Percentiles rank a stretch among this genome's conserved stretches.
phyloP scores from a whole-genome alignment of 2,888 invertebrate genomes.

The Meiosimyza platycephala region DNA sequence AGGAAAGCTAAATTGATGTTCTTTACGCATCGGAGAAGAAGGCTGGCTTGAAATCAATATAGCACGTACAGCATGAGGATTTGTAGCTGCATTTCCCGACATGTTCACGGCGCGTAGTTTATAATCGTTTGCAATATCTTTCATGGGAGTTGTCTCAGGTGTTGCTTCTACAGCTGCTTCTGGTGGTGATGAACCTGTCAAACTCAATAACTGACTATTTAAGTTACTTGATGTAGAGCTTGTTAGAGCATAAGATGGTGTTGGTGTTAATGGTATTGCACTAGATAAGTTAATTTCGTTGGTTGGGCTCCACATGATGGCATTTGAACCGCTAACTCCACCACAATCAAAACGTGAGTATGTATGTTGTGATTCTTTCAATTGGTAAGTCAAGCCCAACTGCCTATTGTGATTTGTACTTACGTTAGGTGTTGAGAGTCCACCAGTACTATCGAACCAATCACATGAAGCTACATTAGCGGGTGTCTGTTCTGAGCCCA shows the following conservation, averaged over 20 bases:
- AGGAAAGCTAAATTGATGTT: slow-evolving; percentile 70
- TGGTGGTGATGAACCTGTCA: slow-evolving; percentile 79
- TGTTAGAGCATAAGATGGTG: slow-evolving; percentile 69
- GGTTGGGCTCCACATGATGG: slow-evolving; percentile 65
- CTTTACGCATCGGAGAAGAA: slow-evolving; percentile 77
- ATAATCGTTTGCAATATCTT: slow-evolving; percentile 68
- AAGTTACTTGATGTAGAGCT: slow-evolving; percentile 46
- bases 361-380: slow-evolving; percentile 37
- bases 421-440: slow-evolving; percentile 12
- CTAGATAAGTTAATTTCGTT: slow-evolving; percentile 64
- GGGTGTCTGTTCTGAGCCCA: slow-evolving; percentile 28
- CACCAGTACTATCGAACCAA: slow-evolving; percentile 33
- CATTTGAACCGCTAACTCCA: slow-evolving; percentile 27
- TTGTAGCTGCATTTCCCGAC: slow-evolving; percentile 61
- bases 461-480: slow-evolving; percentile 15
- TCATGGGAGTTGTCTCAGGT: slow-evolving; percentile 87
- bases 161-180: slow-evolving; percentile 91
- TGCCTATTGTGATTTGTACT: neutral
- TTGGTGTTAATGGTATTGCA: slow-evolving; percentile 70
- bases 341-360: slow-evolving; percentile 31
- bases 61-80: slow-evolving; percentile 76
- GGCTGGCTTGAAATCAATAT: slow-evolving; percentile 72
- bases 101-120: slow-evolving; percentile 42
- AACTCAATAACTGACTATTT: slow-evolving; percentile 57
- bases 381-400: neutral